A percentile compares a stretch with the other conserved stretches of the same genome.
phyloP scores from a whole-genome alignment of 2,797 vertebrate species.

The Sternotherus odoratus region DNA sequence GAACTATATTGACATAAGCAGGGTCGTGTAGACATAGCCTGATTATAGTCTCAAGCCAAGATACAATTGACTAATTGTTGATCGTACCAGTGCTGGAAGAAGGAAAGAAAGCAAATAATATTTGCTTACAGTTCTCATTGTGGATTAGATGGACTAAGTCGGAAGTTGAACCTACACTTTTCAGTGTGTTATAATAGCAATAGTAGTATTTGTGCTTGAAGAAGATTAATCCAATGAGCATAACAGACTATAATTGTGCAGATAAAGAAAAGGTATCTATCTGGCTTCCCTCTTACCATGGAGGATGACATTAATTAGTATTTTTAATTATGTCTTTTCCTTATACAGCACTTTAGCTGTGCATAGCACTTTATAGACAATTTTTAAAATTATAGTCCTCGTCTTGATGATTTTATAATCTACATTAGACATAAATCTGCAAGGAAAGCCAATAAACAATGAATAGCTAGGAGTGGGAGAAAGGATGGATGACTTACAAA shows the following conservation, averaged over 20 bases:
- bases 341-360: not conserved
- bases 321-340: not conserved
- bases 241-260: not conserved
- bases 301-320: not conserved
- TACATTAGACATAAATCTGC: not conserved
- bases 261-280: rapidly evolving
- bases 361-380: not conserved
- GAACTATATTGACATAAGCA: not conserved
- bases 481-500: not conserved
- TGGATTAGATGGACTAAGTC: not conserved
- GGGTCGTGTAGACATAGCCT: not conserved
- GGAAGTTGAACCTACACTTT: not conserved
- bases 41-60: not conserved
- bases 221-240: not conserved
- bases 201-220: not conserved
- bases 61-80: not conserved
- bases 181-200: not conserved
- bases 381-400: not conserved
- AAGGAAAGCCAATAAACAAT: not conserved
- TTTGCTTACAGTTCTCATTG: not conserved
- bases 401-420: not conserved
- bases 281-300: too few relatives aligned
- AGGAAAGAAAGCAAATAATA: not conserved
- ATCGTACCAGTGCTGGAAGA: not conserved
- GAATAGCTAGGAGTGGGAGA: not conserved